A percentile compares a stretch with the other conserved stretches of the same genome.
Evolutionary conservation across 2,797 vertebrate species (phyloP).

Genomic region (Pangasius larnaudii): DNA sequence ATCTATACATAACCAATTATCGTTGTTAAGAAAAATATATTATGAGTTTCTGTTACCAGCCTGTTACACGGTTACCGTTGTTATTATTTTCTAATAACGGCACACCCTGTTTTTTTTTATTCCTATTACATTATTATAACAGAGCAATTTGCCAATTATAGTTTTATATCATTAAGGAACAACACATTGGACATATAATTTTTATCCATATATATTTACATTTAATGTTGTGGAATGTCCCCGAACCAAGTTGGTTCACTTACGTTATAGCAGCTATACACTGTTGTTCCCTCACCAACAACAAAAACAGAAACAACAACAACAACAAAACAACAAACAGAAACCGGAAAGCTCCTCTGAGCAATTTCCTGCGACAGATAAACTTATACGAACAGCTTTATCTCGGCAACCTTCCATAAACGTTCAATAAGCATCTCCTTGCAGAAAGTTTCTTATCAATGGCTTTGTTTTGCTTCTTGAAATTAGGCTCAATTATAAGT

Average conservation of each 20-base stretch:
- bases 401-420: background rate
- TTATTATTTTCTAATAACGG: background rate
- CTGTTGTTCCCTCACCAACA: background rate
- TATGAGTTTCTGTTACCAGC: background rate
- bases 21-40: background rate
- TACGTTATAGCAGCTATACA: background rate
- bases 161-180: background rate
- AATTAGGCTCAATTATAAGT: background rate
- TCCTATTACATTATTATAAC: background rate
- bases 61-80: background rate
- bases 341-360: background rate
- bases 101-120: background rate
- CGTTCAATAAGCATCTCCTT: background rate
- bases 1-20: background rate
- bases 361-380: background rate
- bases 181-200: background rate
- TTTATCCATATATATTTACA: background rate
- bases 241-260: background rate
- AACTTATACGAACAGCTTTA: too few relatives aligned
- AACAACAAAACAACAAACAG: background rate
- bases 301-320: too few relatives aligned
- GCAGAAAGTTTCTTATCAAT: background rate
- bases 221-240: background rate
- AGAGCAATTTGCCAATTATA: background rate
- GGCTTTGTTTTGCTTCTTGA: background rate